phyloP scores from a whole-genome alignment of 2,797 vertebrate genomes.

The Lophius americanus region DNA sequence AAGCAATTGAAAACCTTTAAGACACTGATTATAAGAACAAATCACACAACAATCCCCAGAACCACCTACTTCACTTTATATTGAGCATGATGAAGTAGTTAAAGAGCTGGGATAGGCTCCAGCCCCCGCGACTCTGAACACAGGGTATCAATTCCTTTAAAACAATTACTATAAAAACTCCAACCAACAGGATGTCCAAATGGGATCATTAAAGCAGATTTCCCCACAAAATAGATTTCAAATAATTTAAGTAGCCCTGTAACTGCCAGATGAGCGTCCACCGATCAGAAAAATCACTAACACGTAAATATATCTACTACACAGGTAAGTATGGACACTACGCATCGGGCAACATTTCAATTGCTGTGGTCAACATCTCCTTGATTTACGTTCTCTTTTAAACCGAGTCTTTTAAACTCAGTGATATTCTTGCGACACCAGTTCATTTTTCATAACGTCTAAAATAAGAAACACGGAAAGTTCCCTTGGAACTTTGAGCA shows the following conservation, averaged over 20 bases:
- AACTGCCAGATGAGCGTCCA: not conserved
- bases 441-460: constrained; percentile 36
- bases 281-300: constrained; percentile 1
- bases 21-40: too few relatives aligned
- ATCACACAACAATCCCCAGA: too few relatives aligned
- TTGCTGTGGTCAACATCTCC: not conserved
- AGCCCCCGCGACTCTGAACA: too few relatives aligned
- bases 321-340: not conserved
- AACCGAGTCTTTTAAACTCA: constrained; percentile 13
- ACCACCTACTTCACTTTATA: too few relatives aligned
- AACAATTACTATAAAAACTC: too few relatives aligned
- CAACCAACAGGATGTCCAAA: too few relatives aligned
- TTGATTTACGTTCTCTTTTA: not conserved
- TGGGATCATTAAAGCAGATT: too few relatives aligned
- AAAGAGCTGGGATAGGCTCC: too few relatives aligned
- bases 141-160: too few relatives aligned
- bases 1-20: too few relatives aligned
- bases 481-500: not conserved
- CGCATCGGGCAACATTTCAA: constrained; percentile 17
- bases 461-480: constrained; percentile 31
- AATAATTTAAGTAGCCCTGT: constrained; percentile 14
- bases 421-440: constrained; percentile 17
- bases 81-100: too few relatives aligned
- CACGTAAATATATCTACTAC: not conserved
- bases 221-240: not conserved